Evolutionary conservation across 2,113 vertebrate species (phyloP).

Genomic region (Pachyramphus minor): DNA sequence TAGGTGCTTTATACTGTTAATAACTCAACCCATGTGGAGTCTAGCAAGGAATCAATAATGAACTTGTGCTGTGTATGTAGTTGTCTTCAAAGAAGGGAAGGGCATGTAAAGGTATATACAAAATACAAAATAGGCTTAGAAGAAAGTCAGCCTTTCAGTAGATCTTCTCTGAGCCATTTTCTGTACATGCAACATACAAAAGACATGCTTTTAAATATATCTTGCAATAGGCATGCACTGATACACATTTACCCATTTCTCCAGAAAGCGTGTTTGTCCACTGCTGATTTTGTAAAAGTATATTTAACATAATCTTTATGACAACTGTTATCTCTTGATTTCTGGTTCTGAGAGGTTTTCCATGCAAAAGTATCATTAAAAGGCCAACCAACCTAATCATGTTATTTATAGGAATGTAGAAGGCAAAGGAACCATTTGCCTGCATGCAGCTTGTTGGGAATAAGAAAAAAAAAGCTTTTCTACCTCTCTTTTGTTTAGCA

Average conservation of each 20-base stretch:
- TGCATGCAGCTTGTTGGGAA: neutral
- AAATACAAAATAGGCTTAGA: neutral
- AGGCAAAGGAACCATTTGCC: neutral
- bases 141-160: neutral
- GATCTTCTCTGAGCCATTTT: neutral
- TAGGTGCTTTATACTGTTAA: neutral
- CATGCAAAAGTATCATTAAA: neutral
- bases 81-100: neutral
- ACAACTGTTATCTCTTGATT: neutral
- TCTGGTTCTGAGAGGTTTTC: neutral
- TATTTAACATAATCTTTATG: neutral
- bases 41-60: neutral
- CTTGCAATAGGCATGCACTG: neutral
- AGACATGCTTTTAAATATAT: neutral
- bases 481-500: neutral
- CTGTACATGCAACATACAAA: accelerated
- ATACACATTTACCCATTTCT: neutral
- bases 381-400: neutral
- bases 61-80: neutral
- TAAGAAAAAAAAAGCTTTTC: neutral
- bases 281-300: neutral
- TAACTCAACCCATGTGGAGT: neutral
- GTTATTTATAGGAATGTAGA: neutral
- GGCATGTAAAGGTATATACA: neutral
- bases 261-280: neutral